Evolutionary conservation across 2,797 vertebrate genomes (phyloP).

Genomic region (Paguma larvata): DNA sequence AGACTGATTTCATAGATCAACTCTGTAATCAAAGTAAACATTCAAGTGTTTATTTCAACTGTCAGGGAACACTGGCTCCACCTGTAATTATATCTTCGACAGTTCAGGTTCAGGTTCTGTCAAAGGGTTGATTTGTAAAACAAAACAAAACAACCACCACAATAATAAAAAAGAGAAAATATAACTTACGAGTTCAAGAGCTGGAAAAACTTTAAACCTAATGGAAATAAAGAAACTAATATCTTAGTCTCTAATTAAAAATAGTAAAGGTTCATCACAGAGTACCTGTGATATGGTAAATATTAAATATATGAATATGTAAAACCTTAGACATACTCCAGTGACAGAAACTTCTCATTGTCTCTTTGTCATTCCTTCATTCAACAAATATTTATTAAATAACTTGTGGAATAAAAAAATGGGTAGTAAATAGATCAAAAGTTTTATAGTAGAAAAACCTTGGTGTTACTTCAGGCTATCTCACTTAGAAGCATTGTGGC

Average conservation of each 20-base stretch:
- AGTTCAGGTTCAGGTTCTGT: background rate
- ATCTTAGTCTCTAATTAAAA: constrained; percentile 41
- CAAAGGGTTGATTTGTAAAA: constrained; percentile 6
- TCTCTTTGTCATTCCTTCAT: background rate
- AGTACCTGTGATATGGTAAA: background rate
- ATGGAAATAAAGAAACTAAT: constrained; percentile 42
- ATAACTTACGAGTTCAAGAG: constrained; percentile 20
- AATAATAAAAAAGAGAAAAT: constrained; percentile 27
- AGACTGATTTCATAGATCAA: background rate
- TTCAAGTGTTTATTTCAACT: background rate
- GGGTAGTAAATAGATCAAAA: constrained; percentile 26
- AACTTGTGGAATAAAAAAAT: background rate
- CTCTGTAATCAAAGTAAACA: background rate
- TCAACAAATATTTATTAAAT: constrained; percentile 20
- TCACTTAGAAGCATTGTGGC: background rate
- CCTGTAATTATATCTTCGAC: background rate
- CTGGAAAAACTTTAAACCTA: constrained; percentile 35
- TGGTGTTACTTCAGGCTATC: constrained; percentile 21
- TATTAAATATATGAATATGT: background rate
- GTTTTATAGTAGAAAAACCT: background rate
- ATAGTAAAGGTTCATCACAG: background rate
- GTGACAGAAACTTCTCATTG: background rate
- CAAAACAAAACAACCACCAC: constrained; percentile 7
- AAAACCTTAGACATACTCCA: background rate
- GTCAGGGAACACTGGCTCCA: background rate